Conservation (phyloP, 2,888 invertebrate species). For the Ormyrus pomaceus region DNA sequence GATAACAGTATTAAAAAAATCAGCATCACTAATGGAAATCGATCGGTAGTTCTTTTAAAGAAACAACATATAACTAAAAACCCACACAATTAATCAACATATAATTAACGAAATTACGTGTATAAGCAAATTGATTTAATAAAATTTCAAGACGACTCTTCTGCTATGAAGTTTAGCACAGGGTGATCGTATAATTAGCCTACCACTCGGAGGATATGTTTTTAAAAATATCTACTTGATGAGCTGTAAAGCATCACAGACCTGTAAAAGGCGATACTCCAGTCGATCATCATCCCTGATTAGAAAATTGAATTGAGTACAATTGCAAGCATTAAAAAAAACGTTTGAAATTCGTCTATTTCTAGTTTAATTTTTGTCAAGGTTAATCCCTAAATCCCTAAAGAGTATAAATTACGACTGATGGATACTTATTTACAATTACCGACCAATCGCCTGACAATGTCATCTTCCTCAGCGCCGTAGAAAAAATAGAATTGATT, state of each 20-base stretch:
- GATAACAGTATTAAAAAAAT: conserved; percentile 53
- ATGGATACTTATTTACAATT: conserved; percentile 28
- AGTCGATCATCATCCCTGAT: conserved; percentile 41
- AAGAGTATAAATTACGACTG: background rate
- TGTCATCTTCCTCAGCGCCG: conserved; percentile 1
- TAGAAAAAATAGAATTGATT: background rate
- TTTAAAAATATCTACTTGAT: conserved; percentile 55
- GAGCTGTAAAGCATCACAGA: conserved; percentile 55
- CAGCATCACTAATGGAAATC: conserved; percentile 46
- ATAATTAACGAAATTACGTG: conserved; percentile 36
- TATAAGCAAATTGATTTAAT: conserved; percentile 46
- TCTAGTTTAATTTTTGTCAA: conserved; percentile 28
- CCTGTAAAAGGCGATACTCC: conserved; percentile 53
- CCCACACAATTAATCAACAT: conserved; percentile 45
- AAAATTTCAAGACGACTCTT: conserved; percentile 56
- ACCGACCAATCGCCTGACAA: conserved; percentile 6
- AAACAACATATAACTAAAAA: conserved; percentile 51
- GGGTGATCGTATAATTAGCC: conserved; percentile 51
- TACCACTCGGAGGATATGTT: conserved; percentile 56
- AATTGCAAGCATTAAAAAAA: conserved; percentile 32
- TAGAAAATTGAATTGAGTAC: conserved; percentile 52
- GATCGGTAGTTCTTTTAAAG: conserved; percentile 43
- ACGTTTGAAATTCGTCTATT: conserved; percentile 21
- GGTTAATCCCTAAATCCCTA: conserved; percentile 38
- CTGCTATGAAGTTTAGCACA: conserved; percentile 43